These are phyloP conservation scores for Drosophila oshimai DNA, from an alignment of 1,140 invertebrate genomes.

Conservation along the genomic window DNA sequence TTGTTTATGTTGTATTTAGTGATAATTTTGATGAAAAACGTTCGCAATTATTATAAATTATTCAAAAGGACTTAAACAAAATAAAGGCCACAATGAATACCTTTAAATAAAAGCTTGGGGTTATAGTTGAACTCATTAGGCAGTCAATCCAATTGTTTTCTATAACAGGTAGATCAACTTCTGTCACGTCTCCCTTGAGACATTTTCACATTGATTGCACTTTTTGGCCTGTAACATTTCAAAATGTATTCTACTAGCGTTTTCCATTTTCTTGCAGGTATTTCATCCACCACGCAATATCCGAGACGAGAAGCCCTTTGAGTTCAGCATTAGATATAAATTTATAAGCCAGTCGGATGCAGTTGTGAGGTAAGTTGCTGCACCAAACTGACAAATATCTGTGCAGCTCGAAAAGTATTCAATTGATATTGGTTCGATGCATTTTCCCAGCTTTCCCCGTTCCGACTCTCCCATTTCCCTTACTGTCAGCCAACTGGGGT, in stretches of 20 bases:
- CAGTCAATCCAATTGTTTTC: background rate
- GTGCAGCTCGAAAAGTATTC: slow-evolving; percentile 21
- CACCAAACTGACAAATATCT: slow-evolving; percentile 28
- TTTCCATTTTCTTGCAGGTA: slow-evolving; percentile 82
- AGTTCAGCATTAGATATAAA: slow-evolving; percentile 90
- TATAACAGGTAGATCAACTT: background rate
- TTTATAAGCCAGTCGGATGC: slow-evolving; percentile 89
- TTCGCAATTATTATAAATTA: too few species aligned
- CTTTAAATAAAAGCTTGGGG: background rate
- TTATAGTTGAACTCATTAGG: slow-evolving; percentile 13
- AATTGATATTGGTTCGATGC: slow-evolving; percentile 37
- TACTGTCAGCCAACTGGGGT: background rate
- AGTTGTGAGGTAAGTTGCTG: slow-evolving; percentile 85
- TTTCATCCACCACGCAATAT: slow-evolving; percentile 86
- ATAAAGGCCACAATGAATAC: too few species aligned
- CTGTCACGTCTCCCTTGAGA: background rate
- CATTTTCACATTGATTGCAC: slow-evolving; percentile 42
- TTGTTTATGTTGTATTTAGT: too few species aligned
- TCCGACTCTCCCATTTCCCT: background rate
- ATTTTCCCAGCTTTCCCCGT: background rate
- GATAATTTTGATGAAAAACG: too few species aligned
- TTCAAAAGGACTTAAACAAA: too few species aligned
- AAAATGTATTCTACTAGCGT: slow-evolving; percentile 1
- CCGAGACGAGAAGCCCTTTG: slow-evolving; percentile 87
- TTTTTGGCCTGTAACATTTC: slow-evolving; percentile 21